Evolutionary conservation across 2,113 vertebrate genomes (phyloP), one percentile per base, ranked within the genome.

Genomic region (Prunella fulvescens): DNA sequence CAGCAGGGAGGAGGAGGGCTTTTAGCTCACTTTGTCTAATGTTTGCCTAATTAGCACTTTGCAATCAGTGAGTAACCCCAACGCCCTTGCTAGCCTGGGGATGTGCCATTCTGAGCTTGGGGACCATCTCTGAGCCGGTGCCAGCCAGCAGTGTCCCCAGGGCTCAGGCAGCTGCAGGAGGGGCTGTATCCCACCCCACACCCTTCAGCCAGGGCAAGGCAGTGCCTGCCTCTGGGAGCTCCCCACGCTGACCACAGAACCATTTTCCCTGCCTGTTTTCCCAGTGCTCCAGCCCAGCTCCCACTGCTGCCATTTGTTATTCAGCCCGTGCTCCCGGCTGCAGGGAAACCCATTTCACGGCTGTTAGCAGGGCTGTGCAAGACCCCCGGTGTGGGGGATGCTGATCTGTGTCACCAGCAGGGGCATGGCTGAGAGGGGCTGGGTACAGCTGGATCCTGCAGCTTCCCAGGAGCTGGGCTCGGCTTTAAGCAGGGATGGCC

Each of bases 11-110:
- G 88, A 95, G 83, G 72, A 86, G 45, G 29, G 45, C 80, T 79
- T 45, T 57, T 82, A 92, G 73, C 70, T 92, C 80, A 37, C 78
- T 91, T 29, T 77, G 79, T 70, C 79, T 83, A 42, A 77, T 62
- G 6, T 91, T 74, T 76, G 92, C 65, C 85, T 94, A 96, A 97
- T 97, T 94, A 95, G 83, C 6, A 17, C 88, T 95, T 56, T 66
- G 90, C 87, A 95, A 85, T 86, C 85, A 83, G 48, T 4, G 13
- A 94, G 66, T 70, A 92, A 96, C 88, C 72, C 88, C 79, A 42
- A 4, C 4, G 45, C 66, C 88, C 78, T 84, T 61, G 48, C 85
- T 50, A 28, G 85, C 87, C 81, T 18, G 57, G 53, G 73, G 86
- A 61, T 9, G 35, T 0, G 1, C n/a, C 48, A 72, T 24, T 6